These are phyloP conservation scores for Rhegmatorhina hoffmannsi DNA, from an alignment of 2,113 vertebrate species.

Conservation along the genomic window DNA sequence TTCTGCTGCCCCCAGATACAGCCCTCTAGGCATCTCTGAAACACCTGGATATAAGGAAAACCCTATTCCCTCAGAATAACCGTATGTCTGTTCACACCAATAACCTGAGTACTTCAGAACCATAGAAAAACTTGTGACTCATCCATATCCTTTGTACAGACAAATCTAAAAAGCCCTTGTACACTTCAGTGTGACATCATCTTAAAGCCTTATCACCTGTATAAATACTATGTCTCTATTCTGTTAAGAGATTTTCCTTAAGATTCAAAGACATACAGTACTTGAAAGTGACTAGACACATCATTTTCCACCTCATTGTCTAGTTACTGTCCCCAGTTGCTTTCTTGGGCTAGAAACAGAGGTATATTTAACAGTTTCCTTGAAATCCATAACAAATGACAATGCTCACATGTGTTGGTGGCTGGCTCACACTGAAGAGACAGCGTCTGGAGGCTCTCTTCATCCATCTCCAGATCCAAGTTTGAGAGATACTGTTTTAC, in stretches of 20 bases:
- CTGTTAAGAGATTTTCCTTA: not conserved
- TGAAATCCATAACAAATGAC: not conserved
- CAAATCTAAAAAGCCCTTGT: not conserved
- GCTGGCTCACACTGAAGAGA: conserved; percentile 95
- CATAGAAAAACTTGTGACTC: not conserved
- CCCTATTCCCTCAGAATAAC: not conserved
- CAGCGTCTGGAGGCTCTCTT: conserved; percentile 93
- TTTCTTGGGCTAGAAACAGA: not conserved
- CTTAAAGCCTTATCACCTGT: not conserved
- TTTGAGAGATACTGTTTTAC: conserved; percentile 96
- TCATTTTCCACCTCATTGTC: not conserved
- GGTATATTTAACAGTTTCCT: not conserved
- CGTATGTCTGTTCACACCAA: not conserved
- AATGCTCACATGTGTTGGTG: conserved; percentile 88
- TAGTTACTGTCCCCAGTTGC: not conserved
- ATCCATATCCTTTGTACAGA: not conserved
- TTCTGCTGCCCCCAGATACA: not conserved
- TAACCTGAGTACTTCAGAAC: not conserved
- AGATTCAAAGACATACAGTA: not conserved
- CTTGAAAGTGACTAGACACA: not conserved
- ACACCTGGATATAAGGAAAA: not conserved
- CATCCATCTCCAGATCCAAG: conserved; percentile 92
- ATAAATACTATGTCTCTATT: not conserved
- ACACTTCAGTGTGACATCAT: not conserved
- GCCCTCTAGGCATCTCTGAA: not conserved